Base-by-base conservation (phyloP, 1,140 invertebrate species). In the Brachionus manjavacas region DNA sequence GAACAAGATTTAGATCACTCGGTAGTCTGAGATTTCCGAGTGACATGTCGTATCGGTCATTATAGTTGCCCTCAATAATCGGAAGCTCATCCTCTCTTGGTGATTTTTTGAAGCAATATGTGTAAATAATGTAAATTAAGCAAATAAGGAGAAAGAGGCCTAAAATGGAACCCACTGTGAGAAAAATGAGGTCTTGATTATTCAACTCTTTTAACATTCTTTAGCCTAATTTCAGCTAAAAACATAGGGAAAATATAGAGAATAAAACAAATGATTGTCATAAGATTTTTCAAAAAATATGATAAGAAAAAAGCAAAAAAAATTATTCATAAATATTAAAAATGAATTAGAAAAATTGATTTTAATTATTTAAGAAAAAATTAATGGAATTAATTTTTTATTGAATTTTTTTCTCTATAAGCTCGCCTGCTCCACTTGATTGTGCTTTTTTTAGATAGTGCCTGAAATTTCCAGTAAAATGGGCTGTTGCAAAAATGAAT, bases 181-280 rank as follows among this genome's bases (percentile, higher is more conserved):
- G 46, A 20, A 76, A 49, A 49, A 76, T 76, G 14, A 76, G 72
- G 72, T 76, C 72, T 76, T 49, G 25, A 46, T 76, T 76, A 49
- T 76, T 49, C 7, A 23, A 9, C 6, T 46, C 41, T 76, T 49
- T 31, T 49, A 76, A 28, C 72, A 76, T 76, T 76, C 35, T 74
- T 43, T 31, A 8, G n/a, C 41, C 23, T 46, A 20, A 76, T 46
- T 49, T 76, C 28, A 25, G 23, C 41, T 20, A 74, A 74, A 72
- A 72, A 23, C 43, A 6, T 14, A 60, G 20, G 6, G 8, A 60
- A 60, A 60, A 60, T 60, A 20, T 23, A 60, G n/a, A 4, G 52
- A 60, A 39, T 41, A 11, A 72, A 72, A 20, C 3, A 39, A 41
- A 16, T 41, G 68, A 72, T 41, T 41, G 72, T 76, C 72, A 76